Evolutionary conservation across 2,113 vertebrate species (phyloP).

Genomic region (Sminthopsis crassicaudata): DNA sequence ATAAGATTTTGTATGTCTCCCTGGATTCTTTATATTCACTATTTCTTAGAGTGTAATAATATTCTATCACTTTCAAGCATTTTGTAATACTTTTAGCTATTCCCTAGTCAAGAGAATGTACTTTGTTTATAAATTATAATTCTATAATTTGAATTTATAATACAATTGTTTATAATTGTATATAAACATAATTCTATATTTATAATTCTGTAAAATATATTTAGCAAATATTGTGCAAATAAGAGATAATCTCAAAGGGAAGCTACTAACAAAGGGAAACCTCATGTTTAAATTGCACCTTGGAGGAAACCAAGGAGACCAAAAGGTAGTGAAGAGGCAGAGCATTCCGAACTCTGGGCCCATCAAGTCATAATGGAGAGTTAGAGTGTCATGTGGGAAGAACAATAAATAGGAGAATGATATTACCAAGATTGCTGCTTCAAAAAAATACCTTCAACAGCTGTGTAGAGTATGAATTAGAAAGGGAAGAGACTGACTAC

Average conservation of each 20-base stretch:
- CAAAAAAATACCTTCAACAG: neutral
- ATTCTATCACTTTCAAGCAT: neutral
- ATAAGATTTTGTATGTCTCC: neutral
- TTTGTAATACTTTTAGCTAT: neutral
- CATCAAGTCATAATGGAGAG: neutral
- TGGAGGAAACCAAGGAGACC: neutral
- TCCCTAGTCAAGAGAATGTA: neutral
- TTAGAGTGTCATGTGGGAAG: neutral
- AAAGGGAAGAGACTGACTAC: neutral
- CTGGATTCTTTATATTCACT: neutral
- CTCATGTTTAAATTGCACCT: neutral
- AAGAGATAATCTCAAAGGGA: neutral
- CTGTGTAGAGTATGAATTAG: neutral
- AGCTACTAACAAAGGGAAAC: neutral
- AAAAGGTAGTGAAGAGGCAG: neutral
- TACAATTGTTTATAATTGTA: too few relatives aligned
- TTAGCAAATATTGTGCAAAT: neutral
- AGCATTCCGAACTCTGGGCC: neutral
- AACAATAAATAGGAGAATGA: neutral
- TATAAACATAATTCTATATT: neutral
- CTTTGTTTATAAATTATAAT: neutral
- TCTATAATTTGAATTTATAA: neutral
- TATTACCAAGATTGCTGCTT: neutral
- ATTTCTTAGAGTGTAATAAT: neutral
- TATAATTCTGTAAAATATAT: neutral